phyloP scores from a whole-genome alignment of 2,888 invertebrate species.

The Ectobius pallidus region DNA sequence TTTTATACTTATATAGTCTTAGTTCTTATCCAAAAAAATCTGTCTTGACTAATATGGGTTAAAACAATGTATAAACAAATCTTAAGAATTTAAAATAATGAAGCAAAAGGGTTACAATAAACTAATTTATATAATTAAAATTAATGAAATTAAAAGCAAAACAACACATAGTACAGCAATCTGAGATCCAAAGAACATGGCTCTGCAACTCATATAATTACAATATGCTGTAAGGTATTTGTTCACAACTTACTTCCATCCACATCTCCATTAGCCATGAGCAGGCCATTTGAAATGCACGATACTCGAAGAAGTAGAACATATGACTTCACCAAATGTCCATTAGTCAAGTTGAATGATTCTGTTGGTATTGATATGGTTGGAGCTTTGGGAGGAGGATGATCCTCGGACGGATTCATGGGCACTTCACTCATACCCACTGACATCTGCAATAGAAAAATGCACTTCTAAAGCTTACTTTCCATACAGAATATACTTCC shows the following conservation, averaged over 20 bases:
- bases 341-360: constrained; percentile 78
- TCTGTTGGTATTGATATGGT: constrained; percentile 87
- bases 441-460: constrained; percentile 59
- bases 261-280: constrained; percentile 43
- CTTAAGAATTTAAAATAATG: no score
- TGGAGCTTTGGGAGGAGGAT: constrained; percentile 71
- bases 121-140: no score
- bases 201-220: no score
- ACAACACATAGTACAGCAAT: no score
- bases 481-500: background rate
- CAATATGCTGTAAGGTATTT: no score
- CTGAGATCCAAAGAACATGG: no score
- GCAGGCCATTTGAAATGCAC: constrained; percentile 52
- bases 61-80: no score
- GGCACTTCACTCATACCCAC: constrained; percentile 68
- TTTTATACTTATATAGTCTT: no score
- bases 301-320: constrained; percentile 78
- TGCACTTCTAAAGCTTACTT: background rate
- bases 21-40: no score
- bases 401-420: constrained; percentile 72
- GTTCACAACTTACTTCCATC: constrained; percentile 36
- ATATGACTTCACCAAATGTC: constrained; percentile 81
- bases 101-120: no score
- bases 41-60: no score
- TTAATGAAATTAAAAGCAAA: no score